These are phyloP conservation scores for Leptocoma aspasia DNA, from an alignment of 2,113 vertebrate species.

Conservation along the genomic window DNA sequence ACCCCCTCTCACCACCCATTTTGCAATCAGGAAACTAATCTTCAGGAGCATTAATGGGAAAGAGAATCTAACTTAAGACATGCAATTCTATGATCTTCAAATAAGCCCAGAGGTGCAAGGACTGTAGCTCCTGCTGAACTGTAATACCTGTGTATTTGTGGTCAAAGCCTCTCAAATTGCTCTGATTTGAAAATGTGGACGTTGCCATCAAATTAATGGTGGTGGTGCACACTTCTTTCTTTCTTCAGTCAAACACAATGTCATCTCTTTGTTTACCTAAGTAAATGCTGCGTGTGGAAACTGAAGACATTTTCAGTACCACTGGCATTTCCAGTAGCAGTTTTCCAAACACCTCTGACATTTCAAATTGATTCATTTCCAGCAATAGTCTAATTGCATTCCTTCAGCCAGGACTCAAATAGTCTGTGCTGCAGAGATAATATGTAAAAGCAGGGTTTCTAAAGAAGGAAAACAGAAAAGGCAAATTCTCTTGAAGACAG, in stretches of 20 bases:
- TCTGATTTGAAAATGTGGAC: background rate
- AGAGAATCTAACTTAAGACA: background rate
- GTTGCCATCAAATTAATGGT: background rate
- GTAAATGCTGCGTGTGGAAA: background rate
- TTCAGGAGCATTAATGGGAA: background rate
- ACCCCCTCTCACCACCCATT: background rate
- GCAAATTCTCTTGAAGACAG: background rate
- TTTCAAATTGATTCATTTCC: slow-evolving; percentile 43
- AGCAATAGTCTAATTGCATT: background rate
- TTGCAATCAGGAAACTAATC: background rate
- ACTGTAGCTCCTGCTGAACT: background rate
- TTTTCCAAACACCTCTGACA: slow-evolving; percentile 8
- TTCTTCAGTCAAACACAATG: background rate
- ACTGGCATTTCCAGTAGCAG: background rate
- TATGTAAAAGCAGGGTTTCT: background rate
- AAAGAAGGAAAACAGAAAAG: background rate
- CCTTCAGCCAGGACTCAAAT: background rate
- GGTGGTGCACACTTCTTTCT: background rate
- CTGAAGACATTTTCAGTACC: background rate
- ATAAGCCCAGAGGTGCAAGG: background rate
- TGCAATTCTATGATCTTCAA: background rate
- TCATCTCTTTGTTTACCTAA: background rate
- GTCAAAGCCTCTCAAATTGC: background rate
- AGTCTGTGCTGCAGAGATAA: slow-evolving; percentile 38
- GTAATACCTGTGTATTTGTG: background rate